Percentiles rank a stretch among this genome's conserved stretches.
phyloP scores from a whole-genome alignment of 2,888 invertebrate genomes.

The Encarsia formosa region DNA sequence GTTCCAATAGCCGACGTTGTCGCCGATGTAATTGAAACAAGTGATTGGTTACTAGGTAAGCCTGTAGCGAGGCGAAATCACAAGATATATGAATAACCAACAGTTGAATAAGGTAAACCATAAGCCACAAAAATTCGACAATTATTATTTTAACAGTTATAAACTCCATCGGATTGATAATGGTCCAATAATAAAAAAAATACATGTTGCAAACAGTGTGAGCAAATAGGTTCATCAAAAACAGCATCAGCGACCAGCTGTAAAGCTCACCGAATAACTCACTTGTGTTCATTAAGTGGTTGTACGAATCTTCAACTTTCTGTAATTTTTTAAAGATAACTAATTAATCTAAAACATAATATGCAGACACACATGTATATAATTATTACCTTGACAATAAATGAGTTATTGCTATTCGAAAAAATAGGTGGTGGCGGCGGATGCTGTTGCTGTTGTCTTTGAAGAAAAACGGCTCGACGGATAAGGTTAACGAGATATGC shows the following conservation, averaged over 20 bases:
- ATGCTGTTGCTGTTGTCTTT: too few relatives aligned
- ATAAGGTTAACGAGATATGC: too few relatives aligned
- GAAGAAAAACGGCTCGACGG: too few relatives aligned
- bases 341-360: too few relatives aligned
- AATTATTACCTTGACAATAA: too few relatives aligned
- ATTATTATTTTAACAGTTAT: not conserved
- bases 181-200: conserved; percentile 19
- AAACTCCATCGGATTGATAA: conserved; percentile 11
- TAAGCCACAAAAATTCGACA: conserved; percentile 38
- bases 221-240: conserved; percentile 39
- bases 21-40: too few relatives aligned
- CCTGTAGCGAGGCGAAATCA: conserved; percentile 37
- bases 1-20: too few relatives aligned
- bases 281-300: conserved; percentile 37
- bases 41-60: too few relatives aligned
- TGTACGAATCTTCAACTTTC: conserved; percentile 40
- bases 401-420: too few relatives aligned
- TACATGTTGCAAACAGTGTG: conserved; percentile 41
- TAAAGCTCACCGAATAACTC: conserved; percentile 37
- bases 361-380: too few relatives aligned
- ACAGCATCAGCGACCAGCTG: conserved; percentile 39
- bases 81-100: conserved; percentile 37
- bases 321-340: too few relatives aligned
- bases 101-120: conserved; percentile 35
- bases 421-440: too few relatives aligned